A percentile compares a stretch with the other conserved stretches of the same genome.
Conservation (phyloP, 2,888 invertebrate species). For the Penaeus monodon region DNA sequence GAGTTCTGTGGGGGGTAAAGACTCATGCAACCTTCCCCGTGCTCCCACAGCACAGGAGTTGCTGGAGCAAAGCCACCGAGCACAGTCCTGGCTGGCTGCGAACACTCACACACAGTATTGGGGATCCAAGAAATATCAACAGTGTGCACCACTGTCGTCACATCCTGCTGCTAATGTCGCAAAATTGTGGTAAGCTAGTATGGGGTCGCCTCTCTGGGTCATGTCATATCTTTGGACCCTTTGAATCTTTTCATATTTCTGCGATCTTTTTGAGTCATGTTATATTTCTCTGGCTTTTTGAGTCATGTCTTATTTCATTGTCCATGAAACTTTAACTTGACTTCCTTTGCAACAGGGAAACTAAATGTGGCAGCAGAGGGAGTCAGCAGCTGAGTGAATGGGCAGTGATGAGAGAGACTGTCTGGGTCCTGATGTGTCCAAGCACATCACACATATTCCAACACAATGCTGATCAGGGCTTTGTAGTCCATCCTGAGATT, state of each 20-base stretch:
- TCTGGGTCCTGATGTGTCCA: slow-evolving; percentile 45
- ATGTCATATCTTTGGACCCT: background rate
- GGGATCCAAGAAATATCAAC: slow-evolving; percentile 17
- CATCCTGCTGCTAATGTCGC: slow-evolving; percentile 38
- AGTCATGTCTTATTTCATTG: background rate
- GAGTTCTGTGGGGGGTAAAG: too few relatives aligned
- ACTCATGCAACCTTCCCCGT: background rate
- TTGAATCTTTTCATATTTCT: background rate
- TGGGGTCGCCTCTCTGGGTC: background rate
- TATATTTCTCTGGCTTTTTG: background rate
- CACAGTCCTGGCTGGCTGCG: slow-evolving; percentile 39
- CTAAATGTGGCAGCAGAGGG: slow-evolving; percentile 3
- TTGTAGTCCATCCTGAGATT: slow-evolving; percentile 16
- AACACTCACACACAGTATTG: slow-evolving; percentile 45
- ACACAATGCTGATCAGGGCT: slow-evolving; percentile 3
- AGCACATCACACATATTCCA: slow-evolving; percentile 29
- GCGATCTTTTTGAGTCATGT: background rate
- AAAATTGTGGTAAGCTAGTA: slow-evolving; percentile 24
- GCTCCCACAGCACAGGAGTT: slow-evolving; percentile 2
- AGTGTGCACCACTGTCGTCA: slow-evolving; percentile 7
- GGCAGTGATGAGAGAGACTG: slow-evolving; percentile 46
- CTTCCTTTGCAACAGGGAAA: background rate
- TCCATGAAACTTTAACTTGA: background rate
- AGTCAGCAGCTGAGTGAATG: slow-evolving; percentile 39
- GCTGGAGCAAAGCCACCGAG: slow-evolving; percentile 36